Evolutionary conservation across 2,888 invertebrate species (phyloP).

Genomic region (Iselma pallidipennis): DNA sequence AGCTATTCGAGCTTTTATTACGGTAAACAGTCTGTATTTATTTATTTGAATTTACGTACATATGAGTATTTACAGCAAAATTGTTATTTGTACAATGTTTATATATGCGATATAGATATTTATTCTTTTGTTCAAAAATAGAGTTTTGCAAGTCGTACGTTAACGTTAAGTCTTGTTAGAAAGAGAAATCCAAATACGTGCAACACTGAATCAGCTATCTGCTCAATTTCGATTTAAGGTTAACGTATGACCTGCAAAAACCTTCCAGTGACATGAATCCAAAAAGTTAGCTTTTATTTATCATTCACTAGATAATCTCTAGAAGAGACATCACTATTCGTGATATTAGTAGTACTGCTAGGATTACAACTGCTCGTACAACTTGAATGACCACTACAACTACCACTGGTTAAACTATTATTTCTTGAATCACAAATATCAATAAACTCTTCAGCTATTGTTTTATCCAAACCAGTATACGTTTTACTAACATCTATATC

Average conservation of each 20-base stretch:
- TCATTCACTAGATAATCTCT: slow-evolving; percentile 41
- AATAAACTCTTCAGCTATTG: slow-evolving; percentile 68
- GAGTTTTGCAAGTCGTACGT: too few relatives aligned
- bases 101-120: too few relatives aligned
- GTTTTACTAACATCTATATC: slow-evolving; percentile 63
- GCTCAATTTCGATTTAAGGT: neutral
- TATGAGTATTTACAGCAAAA: neutral
- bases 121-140: too few relatives aligned
- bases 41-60: neutral
- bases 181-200: too few relatives aligned
- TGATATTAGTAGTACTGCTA: slow-evolving; percentile 16
- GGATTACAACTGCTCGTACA: slow-evolving; percentile 22
- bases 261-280: neutral
- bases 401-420: slow-evolving; percentile 46
- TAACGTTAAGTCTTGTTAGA: too few relatives aligned
- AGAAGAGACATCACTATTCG: slow-evolving; percentile 39
- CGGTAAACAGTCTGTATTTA: neutral
- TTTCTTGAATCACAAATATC: slow-evolving; percentile 64
- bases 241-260: too few relatives aligned
- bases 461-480: slow-evolving; percentile 65
- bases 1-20: too few relatives aligned
- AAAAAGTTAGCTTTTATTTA: neutral
- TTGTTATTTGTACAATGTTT: too few relatives aligned
- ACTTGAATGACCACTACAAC: slow-evolving; percentile 34
- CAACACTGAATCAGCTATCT: neutral